Conservation (phyloP, 2,797 vertebrate species). For the Trachops cirrhosus region DNA sequence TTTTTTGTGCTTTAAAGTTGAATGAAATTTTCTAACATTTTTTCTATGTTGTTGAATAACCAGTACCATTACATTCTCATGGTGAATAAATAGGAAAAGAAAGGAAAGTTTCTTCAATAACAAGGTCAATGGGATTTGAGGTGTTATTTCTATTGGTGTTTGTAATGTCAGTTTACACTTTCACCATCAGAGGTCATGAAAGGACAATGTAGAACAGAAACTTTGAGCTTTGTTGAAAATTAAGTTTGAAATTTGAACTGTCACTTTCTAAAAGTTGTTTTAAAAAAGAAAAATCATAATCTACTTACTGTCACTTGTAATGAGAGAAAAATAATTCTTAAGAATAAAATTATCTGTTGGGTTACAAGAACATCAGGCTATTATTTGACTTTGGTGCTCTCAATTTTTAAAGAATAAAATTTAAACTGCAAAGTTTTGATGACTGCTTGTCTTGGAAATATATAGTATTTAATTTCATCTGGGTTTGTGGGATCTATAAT, state of each 20-base stretch:
- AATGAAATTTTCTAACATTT: background rate
- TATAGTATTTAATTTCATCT: conserved; percentile 18
- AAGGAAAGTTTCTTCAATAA: background rate
- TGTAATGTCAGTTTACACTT: conserved; percentile 67
- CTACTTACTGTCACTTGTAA: background rate
- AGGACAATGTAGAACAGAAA: conserved; percentile 64
- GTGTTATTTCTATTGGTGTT: background rate
- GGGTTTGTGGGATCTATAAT: background rate
- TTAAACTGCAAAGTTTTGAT: background rate
- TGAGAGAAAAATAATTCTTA: conserved; percentile 6
- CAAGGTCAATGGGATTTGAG: background rate
- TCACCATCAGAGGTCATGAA: conserved; percentile 76
- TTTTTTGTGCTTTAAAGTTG: background rate
- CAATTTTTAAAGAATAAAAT: conserved; percentile 27
- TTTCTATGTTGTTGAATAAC: background rate
- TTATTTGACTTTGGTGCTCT: background rate
- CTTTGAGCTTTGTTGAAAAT: conserved; percentile 33
- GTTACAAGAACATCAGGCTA: background rate
- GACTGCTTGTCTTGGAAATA: background rate
- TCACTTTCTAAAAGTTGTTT: background rate
- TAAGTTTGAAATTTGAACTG: conserved; percentile 26
- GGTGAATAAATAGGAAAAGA: background rate
- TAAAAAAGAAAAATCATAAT: background rate
- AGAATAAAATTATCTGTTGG: background rate
- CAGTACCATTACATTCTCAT: background rate